phyloP scores from a whole-genome alignment of 2,113 vertebrate species.

The Montifringilla adamsi region DNA sequence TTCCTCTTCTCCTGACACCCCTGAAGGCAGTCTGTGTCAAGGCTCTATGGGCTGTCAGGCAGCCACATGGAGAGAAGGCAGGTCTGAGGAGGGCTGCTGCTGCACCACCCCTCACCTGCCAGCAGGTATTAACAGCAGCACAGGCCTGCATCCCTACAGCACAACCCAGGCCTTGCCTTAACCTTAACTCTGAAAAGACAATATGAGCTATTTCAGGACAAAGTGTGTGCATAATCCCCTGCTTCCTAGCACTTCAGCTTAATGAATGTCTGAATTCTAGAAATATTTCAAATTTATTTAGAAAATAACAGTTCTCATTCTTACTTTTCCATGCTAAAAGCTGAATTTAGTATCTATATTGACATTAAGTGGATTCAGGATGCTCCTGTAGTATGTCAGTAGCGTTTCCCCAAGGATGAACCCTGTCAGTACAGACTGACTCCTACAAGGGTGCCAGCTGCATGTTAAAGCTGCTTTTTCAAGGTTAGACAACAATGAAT shows the following conservation, averaged over 20 bases:
- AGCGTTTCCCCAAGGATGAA: background rate
- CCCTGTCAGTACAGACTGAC: background rate
- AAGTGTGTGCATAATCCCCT: background rate
- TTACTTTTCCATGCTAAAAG: background rate
- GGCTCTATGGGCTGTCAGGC: background rate
- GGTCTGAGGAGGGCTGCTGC: background rate
- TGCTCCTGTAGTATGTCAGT: background rate
- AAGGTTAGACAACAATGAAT: background rate
- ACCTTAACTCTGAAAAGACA: background rate
- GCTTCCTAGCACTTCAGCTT: background rate
- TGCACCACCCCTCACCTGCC: background rate
- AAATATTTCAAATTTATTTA: background rate
- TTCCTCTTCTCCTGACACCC: background rate
- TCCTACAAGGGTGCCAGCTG: background rate
- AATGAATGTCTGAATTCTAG: background rate
- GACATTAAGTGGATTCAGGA: background rate
- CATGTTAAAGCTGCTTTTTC: background rate
- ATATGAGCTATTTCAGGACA: background rate
- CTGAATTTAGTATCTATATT: background rate
- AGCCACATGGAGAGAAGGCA: background rate
- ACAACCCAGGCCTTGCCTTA: background rate
- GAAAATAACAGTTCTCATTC: background rate
- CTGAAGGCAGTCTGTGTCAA: background rate
- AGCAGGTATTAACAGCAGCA: background rate
- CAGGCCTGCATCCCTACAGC: background rate